These are phyloP conservation scores for Sturmia bella DNA, from an alignment of 2,888 invertebrate species.

Conservation along the genomic window DNA sequence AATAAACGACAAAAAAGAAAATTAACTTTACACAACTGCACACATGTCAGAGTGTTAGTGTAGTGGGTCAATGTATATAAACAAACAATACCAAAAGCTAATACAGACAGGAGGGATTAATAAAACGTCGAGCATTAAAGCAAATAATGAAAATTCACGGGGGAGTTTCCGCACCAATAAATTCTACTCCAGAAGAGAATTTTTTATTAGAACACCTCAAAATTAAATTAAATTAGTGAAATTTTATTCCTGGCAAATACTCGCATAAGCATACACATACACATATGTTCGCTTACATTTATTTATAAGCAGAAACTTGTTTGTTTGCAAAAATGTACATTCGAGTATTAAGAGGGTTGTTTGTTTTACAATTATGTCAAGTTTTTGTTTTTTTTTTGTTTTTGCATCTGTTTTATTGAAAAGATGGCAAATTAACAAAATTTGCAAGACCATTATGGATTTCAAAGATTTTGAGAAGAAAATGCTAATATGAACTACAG, in stretches of 20 bases:
- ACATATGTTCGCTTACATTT: not conserved
- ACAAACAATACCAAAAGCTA: slow-evolving; percentile 47
- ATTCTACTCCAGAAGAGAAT: not conserved
- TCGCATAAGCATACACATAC: not conserved
- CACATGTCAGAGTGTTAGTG: not conserved
- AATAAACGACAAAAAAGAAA: slow-evolving; percentile 6
- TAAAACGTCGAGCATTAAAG: slow-evolving; percentile 40
- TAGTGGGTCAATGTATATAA: not conserved
- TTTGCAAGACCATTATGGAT: no score
- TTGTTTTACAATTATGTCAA: no score
- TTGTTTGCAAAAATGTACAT: no score
- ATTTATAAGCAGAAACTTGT: no score
- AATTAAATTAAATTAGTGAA: slow-evolving; percentile 44
- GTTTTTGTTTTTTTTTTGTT: no score
- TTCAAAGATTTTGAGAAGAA: no score
- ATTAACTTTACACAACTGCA: slow-evolving; percentile 13
- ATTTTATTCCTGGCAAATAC: slow-evolving; percentile 21
- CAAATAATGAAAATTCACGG: slow-evolving; percentile 46
- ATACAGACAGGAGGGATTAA: slow-evolving; percentile 55
- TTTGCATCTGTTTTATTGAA: no score
- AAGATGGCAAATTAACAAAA: no score
- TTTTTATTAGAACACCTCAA: slow-evolving; percentile 13
- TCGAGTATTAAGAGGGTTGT: no score
- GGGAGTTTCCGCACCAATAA: slow-evolving; percentile 14
- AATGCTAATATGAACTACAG: no score